Conservation (phyloP, 2,888 invertebrate species). For the Ferrisia virgata region DNA sequence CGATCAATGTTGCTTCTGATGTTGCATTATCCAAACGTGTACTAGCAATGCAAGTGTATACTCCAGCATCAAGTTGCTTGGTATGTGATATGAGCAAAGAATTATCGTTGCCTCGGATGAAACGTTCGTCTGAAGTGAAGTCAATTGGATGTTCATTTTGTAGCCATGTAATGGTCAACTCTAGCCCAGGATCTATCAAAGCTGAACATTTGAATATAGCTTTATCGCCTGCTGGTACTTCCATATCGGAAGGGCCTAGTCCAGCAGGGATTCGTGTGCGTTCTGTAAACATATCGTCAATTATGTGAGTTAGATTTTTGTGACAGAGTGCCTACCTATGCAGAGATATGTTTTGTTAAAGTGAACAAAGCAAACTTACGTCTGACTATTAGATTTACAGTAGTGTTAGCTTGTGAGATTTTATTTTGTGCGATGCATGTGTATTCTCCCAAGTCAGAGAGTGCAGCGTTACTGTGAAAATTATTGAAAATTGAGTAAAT, state of each 20-base stretch:
- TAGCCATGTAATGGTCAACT: conserved; percentile 79
- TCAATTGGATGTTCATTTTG: conserved; percentile 84
- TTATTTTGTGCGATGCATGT: conserved; percentile 89
- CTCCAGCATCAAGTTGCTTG: conserved; percentile 88
- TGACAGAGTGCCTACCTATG: neutral
- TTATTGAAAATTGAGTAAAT: no score
- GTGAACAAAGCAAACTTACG: conserved; percentile 56
- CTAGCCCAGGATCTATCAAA: conserved; percentile 78
- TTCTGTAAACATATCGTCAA: conserved; percentile 56
- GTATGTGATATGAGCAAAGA: conserved; percentile 93
- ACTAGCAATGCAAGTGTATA: conserved; percentile 89
- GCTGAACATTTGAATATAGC: conserved; percentile 94
- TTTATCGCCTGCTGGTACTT: conserved; percentile 83
- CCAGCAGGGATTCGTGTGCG: conserved; percentile 81
- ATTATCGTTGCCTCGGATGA: conserved; percentile 81
- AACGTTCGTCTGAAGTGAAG: conserved; percentile 79
- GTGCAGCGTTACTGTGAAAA: conserved; percentile 64
- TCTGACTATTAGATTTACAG: conserved; percentile 78
- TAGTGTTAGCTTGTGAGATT: conserved; percentile 78
- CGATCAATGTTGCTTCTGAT: conserved; percentile 83
- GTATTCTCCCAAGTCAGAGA: conserved; percentile 88
- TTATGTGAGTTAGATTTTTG: no score
- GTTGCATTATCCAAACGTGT: conserved; percentile 84
- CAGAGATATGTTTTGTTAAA: neutral
- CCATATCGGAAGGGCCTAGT: conserved; percentile 89